These are phyloP conservation scores for Sinohyriopsis cumingii DNA, from an alignment of 2,888 invertebrate genomes.

Conservation along the genomic window DNA sequence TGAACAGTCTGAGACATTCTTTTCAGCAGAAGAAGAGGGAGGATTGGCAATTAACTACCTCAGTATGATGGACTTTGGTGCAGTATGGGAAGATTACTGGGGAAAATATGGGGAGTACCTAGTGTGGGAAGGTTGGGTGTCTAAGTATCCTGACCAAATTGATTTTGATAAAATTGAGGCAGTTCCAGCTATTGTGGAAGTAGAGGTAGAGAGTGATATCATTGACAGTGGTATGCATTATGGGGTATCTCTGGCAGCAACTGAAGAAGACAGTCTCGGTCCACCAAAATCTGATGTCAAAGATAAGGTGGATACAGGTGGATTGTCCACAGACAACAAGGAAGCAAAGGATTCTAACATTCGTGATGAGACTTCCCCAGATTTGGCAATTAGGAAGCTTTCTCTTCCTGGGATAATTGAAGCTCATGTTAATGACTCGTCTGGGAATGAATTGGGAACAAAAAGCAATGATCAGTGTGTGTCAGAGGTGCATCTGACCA, in stretches of 20 bases:
- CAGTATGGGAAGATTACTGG: constrained; percentile 62
- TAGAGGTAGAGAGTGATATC: constrained; percentile 39
- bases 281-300: not conserved
- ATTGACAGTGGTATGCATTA: not conserved
- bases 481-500: too few species aligned
- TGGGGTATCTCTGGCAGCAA: not conserved
- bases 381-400: too few species aligned
- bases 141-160: constrained; percentile 65
- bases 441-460: too few species aligned
- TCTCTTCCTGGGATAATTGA: too few species aligned
- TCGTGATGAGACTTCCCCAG: too few species aligned
- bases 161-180: constrained; percentile 42
- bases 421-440: too few species aligned
- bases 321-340: not conserved
- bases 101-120: constrained; percentile 61
- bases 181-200: constrained; percentile 50
- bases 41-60: too few species aligned
- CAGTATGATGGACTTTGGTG: constrained; percentile 32
- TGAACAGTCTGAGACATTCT: not conserved
- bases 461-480: too few species aligned
- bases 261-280: not conserved
- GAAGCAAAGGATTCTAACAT: not conserved
- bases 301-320: not conserved
- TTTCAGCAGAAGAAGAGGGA: constrained; percentile 1
- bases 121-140: constrained; percentile 65